Percentiles rank a stretch among this genome's conserved stretches.
phyloP scores from a whole-genome alignment of 2,888 invertebrate genomes.

The Corythucha ciliata region DNA sequence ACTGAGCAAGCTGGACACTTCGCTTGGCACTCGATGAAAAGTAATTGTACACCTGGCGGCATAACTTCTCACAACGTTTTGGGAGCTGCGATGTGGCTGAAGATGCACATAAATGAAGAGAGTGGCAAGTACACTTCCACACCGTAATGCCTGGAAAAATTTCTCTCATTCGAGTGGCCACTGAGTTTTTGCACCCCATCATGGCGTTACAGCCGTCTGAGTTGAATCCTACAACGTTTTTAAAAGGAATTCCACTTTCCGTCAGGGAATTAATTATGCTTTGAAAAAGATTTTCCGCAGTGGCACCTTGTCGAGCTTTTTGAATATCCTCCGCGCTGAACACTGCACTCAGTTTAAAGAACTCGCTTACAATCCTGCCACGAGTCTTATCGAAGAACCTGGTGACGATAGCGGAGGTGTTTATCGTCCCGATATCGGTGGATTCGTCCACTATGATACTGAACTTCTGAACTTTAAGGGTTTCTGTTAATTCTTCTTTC shows the following conservation, averaged over 20 bases:
- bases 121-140: constrained; percentile 39
- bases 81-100: constrained; percentile 32
- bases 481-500: constrained; percentile 21
- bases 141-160: constrained; percentile 37
- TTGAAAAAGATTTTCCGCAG: constrained; percentile 6
- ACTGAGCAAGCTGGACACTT: constrained; percentile 27
- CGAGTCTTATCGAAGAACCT: constrained; percentile 26
- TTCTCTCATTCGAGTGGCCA: constrained; percentile 36
- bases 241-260: constrained; percentile 34
- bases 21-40: not conserved
- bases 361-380: not conserved
- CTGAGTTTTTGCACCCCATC: constrained; percentile 38
- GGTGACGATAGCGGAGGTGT: constrained; percentile 33
- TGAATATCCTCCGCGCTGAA: constrained; percentile 29
- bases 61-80: constrained; percentile 1
- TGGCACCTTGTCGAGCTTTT: constrained; percentile 28
- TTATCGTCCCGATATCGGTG: constrained; percentile 32
- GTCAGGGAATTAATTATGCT: not conserved
- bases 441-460: constrained; percentile 36
- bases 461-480: constrained; percentile 33
- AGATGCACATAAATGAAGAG: constrained; percentile 32
- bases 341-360: not conserved
- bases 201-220: constrained; percentile 40
- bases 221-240: constrained; percentile 40
- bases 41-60: not conserved